These are phyloP conservation scores for Trematocara macrostoma DNA, from an alignment of 2,113 vertebrate species.

Conservation along the genomic window DNA sequence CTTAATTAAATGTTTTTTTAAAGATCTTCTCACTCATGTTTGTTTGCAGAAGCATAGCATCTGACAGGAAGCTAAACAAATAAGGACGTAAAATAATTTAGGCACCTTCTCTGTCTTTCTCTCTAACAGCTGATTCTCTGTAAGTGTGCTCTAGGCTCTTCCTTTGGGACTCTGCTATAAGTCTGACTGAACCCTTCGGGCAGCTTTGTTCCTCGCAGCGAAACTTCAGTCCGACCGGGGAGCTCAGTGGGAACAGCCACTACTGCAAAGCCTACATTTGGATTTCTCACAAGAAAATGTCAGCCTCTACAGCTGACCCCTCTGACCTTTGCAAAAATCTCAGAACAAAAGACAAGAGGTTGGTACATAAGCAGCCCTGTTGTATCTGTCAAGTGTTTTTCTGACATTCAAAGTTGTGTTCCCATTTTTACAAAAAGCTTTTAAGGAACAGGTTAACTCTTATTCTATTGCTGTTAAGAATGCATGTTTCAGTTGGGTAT, in stretches of 20 bases:
- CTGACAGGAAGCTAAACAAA: conserved; percentile 39
- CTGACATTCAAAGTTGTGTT: conserved; percentile 39
- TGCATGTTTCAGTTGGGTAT: conserved; percentile 41
- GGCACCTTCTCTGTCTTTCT: conserved; percentile 37
- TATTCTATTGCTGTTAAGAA: conserved; percentile 63
- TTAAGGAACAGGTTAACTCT: conserved; percentile 43
- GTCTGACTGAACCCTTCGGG: conserved; percentile 1
- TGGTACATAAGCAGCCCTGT: conserved; percentile 48
- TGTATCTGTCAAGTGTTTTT: conserved; percentile 36
- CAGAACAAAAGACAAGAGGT: conserved; percentile 9
- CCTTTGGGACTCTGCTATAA: conserved; percentile 24
- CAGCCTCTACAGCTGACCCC: not conserved
- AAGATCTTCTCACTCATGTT: conserved; percentile 7
- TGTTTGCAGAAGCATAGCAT: conserved; percentile 46
- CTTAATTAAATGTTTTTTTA: not conserved
- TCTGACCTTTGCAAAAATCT: conserved; percentile 16
- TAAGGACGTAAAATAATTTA: conserved; percentile 26
- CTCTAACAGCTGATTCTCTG: conserved; percentile 10
- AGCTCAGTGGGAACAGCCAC: conserved; percentile 10
- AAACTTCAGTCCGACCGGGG: not conserved
- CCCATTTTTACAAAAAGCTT: conserved; percentile 38
- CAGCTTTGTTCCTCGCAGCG: conserved; percentile 9
- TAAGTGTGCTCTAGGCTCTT: conserved; percentile 43
- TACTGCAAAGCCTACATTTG: conserved; percentile 16
- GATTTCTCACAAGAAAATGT: not conserved